Conservation (phyloP, 2,888 invertebrate species). For the Megaustenia siamemsis region DNA sequence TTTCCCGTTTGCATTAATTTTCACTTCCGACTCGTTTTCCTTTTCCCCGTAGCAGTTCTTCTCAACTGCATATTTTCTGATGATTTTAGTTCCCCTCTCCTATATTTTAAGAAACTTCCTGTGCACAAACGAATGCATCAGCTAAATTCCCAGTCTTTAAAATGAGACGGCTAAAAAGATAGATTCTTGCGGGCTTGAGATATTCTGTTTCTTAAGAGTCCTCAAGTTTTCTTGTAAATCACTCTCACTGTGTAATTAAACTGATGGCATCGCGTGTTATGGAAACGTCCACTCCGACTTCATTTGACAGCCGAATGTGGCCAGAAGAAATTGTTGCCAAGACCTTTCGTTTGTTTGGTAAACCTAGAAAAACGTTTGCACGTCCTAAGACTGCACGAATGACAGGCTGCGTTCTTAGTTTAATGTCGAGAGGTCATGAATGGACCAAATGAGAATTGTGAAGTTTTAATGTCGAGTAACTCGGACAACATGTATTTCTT, state of each 20-base stretch:
- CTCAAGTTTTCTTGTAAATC: conserved; percentile 9
- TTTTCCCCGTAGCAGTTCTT: too few species aligned
- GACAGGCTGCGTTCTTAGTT: not conserved
- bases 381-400: not conserved
- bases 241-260: not conserved
- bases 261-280: conserved; percentile 32
- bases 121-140: not conserved
- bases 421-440: too few species aligned
- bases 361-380: not conserved
- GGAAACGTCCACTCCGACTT: conserved; percentile 10
- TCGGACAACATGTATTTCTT: too few species aligned
- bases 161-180: not conserved
- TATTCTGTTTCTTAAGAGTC: not conserved
- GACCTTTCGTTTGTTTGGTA: conserved; percentile 26
- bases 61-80: too few species aligned
- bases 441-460: too few species aligned
- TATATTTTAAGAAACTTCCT: not conserved
- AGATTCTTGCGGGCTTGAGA: not conserved
- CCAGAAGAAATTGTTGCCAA: conserved; percentile 14
- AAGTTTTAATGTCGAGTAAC: too few species aligned
- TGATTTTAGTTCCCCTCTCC: too few species aligned
- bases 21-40: too few species aligned
- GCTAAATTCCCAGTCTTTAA: not conserved
- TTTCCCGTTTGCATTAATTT: too few species aligned
- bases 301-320: conserved; percentile 34